Conservation (phyloP, 2,888 invertebrate species). For the Cephalotes varians region DNA sequence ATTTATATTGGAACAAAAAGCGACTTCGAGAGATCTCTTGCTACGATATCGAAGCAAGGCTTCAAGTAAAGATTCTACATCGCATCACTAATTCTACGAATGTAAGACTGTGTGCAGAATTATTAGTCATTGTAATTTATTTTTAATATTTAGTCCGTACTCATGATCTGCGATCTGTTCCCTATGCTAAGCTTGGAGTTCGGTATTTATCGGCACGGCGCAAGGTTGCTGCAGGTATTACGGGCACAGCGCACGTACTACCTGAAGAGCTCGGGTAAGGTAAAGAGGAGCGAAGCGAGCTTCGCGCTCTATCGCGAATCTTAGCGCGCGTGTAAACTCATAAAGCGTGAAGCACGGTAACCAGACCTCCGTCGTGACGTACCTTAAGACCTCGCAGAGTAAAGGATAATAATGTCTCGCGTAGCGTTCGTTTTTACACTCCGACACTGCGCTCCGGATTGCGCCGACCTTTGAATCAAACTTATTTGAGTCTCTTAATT, state of each 20-base stretch:
- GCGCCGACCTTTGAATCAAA: background rate
- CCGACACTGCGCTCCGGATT: conserved; percentile 4
- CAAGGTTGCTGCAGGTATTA: conserved; percentile 27
- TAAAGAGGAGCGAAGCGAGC: conserved; percentile 72
- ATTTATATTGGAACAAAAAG: background rate
- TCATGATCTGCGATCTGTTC: conserved; percentile 3
- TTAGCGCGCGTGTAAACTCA: conserved; percentile 77
- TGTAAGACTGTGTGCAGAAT: background rate
- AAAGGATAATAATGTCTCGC: conserved; percentile 65
- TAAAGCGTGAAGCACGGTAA: conserved; percentile 73
- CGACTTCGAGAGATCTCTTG: background rate
- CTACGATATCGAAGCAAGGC: background rate
- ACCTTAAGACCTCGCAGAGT: conserved; percentile 58
- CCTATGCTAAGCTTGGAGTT: conserved; percentile 27
- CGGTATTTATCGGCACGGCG: conserved; percentile 42
- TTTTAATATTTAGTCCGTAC: conserved; percentile 18
- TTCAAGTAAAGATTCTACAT: background rate
- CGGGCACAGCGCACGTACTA: conserved; percentile 37
- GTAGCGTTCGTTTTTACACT: conserved; percentile 52
- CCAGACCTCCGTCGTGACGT: conserved; percentile 58
- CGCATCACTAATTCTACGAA: background rate
- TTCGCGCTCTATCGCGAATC: conserved; percentile 79
- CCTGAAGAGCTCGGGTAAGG: conserved; percentile 49
- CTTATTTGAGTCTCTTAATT: background rate
- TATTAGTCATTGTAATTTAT: conserved; percentile 10